A percentile compares a stretch with the other conserved stretches of the same genome.
Conservation (phyloP, 2,888 invertebrate genomes). For the Stratiomys singularior region DNA sequence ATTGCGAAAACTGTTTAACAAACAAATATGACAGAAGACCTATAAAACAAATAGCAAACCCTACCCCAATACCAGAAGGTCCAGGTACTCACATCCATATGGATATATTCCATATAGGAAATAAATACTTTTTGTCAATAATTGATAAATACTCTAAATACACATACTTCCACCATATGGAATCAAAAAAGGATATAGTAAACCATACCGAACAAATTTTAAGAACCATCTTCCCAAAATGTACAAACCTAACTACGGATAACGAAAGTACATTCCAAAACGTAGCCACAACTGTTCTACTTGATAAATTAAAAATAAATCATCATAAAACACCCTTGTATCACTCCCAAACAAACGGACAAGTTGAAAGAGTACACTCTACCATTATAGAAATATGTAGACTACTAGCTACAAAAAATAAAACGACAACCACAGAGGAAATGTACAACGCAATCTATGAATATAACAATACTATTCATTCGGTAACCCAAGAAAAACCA, state of each 20-base stretch:
- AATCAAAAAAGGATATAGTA: neutral
- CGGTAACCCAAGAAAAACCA: slow-evolving; percentile 3
- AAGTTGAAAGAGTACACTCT: neutral
- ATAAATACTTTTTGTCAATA: neutral
- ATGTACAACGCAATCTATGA: neutral
- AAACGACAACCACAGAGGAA: neutral
- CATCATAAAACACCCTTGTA: neutral
- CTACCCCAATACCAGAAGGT: neutral
- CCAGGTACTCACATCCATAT: neutral
- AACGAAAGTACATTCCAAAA: slow-evolving; percentile 3
- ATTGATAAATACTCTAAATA: slow-evolving; percentile 13
- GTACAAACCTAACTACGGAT: neutral
- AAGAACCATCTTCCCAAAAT: neutral
- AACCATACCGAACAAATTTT: neutral
- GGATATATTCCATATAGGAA: slow-evolving; percentile 3
- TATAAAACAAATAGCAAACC: neutral
- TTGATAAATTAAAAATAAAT: neutral
- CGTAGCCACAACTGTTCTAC: neutral
- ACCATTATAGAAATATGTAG: neutral
- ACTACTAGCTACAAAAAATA: neutral
- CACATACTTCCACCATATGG: neutral
- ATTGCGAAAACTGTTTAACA: slow-evolving; percentile 1
- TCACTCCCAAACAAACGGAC: slow-evolving; percentile 6
- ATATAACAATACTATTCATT: slow-evolving; percentile 38
- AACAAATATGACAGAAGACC: slow-evolving; percentile 17